These are phyloP conservation scores for Probaryconus sp. DNA, from an alignment of 1,140 invertebrate genomes.

Conservation along the genomic window DNA sequence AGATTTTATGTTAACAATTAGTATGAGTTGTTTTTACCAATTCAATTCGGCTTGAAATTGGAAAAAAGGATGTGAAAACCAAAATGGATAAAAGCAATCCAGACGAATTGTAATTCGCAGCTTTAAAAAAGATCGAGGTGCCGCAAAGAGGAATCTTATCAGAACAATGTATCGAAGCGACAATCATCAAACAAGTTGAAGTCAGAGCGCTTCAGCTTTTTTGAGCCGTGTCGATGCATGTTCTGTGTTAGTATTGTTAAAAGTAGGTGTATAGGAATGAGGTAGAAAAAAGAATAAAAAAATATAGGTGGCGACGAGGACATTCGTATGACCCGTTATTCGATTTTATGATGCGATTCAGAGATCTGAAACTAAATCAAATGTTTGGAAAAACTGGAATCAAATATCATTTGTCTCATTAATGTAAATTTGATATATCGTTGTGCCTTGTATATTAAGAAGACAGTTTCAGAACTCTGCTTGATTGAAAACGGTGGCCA, in stretches of 20 bases:
- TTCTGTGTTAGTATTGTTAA: constrained; percentile 34
- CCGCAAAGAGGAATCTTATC: constrained; percentile 63
- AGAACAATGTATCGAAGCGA: constrained; percentile 35
- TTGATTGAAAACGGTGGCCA: constrained; percentile 11
- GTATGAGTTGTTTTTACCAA: constrained; percentile 21
- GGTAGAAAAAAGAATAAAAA: constrained; percentile 12
- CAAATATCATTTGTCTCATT: too few relatives aligned
- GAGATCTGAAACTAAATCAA: too few relatives aligned
- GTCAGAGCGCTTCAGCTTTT: background rate
- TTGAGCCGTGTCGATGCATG: constrained; percentile 28
- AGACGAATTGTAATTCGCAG: constrained; percentile 12
- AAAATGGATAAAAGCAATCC: background rate
- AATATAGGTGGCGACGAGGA: constrained; percentile 47
- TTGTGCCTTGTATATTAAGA: too few relatives aligned
- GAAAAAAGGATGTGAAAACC: background rate
- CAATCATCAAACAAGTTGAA: constrained; percentile 1
- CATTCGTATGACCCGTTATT: constrained; percentile 40
- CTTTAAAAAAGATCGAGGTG: constrained; percentile 41
- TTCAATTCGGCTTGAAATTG: too few relatives aligned
- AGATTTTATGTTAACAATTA: constrained; percentile 15
- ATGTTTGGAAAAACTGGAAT: too few relatives aligned
- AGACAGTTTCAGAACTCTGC: too few relatives aligned
- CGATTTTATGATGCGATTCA: constrained; percentile 12
- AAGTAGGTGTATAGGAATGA: constrained; percentile 46
- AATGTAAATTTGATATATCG: too few relatives aligned